Percentiles rank a stretch among this genome's conserved stretches.
phyloP scores from a whole-genome alignment of 64 coral and sea anemone genomes.

The Stichodactyla mertensii region DNA sequence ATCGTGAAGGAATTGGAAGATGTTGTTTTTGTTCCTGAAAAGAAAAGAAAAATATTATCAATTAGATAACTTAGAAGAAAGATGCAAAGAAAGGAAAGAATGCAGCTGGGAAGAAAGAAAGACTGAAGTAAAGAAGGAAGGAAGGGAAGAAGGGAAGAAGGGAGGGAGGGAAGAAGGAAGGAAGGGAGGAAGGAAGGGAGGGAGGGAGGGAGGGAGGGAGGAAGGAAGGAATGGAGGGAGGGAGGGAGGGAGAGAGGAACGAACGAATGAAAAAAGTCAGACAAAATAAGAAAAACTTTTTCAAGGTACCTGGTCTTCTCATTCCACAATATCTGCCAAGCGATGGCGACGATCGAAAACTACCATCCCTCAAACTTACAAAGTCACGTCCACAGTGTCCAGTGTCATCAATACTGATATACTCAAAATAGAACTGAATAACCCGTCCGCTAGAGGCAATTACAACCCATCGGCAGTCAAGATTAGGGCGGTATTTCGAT shows the following conservation, averaged over 20 bases:
- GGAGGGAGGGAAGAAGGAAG: background rate
- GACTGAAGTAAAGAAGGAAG: background rate
- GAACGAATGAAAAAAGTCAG: background rate
- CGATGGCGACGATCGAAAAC: constrained; percentile 25
- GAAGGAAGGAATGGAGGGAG: background rate
- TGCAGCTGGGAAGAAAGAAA: background rate
- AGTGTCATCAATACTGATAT: constrained; percentile 29
- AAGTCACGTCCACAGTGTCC: constrained; percentile 31
- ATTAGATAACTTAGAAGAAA: background rate
- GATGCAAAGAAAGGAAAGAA: background rate
- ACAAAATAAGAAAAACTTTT: background rate
- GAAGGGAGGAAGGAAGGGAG: background rate
- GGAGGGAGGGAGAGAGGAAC: background rate
- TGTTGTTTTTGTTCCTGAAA: background rate
- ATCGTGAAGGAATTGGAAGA: background rate
- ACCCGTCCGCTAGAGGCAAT: background rate
- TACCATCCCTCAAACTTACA: constrained; percentile 37
- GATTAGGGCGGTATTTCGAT: constrained; percentile 12
- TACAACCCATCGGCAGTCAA: constrained; percentile 40
- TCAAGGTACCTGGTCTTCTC: constrained; percentile 25
- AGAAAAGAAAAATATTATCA: background rate
- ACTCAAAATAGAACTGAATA: constrained; percentile 32
- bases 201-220: background rate
- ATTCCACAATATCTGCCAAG: constrained; percentile 46
- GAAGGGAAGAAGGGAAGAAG: background rate